Conservation (phyloP, 2,888 invertebrate species). For the Rosalia funebris region DNA sequence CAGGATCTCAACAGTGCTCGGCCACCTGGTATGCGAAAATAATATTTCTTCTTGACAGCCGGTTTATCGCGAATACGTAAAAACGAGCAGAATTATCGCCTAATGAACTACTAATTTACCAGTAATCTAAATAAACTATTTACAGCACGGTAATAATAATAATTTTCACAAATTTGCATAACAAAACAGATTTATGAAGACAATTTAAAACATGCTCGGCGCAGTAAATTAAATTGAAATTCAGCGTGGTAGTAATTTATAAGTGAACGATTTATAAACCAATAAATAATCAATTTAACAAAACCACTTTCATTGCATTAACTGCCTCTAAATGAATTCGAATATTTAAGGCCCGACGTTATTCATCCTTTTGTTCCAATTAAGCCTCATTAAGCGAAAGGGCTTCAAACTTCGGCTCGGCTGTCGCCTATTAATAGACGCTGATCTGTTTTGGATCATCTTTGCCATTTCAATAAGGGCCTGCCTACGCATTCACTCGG, state of each 20-base stretch:
- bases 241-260: conserved; percentile 23
- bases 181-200: conserved; percentile 10
- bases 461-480: conserved; percentile 15
- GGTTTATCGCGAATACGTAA: background rate
- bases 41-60: background rate
- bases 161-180: conserved; percentile 24
- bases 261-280: conserved; percentile 19
- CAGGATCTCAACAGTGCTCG: too few relatives aligned
- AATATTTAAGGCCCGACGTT: conserved; percentile 10
- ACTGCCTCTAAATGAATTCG: conserved; percentile 16
- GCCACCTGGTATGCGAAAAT: too few relatives aligned
- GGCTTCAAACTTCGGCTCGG: background rate
- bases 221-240: conserved; percentile 15
- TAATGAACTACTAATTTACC: conserved; percentile 6
- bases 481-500: background rate
- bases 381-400: conserved; percentile 16
- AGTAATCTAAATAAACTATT: conserved; percentile 3
- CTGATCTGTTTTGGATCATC: conserved; percentile 19
- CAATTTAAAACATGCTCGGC: conserved; percentile 17
- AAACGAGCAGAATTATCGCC: background rate
- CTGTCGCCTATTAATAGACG: conserved; percentile 4
- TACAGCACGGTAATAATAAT: conserved; percentile 8
- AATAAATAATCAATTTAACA: conserved; percentile 24
- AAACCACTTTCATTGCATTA: conserved; percentile 15
- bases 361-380: conserved; percentile 16